Evolutionary conservation across 2,113 vertebrate genomes (phyloP).

Genomic region (Motacilla tschutschensis): DNA sequence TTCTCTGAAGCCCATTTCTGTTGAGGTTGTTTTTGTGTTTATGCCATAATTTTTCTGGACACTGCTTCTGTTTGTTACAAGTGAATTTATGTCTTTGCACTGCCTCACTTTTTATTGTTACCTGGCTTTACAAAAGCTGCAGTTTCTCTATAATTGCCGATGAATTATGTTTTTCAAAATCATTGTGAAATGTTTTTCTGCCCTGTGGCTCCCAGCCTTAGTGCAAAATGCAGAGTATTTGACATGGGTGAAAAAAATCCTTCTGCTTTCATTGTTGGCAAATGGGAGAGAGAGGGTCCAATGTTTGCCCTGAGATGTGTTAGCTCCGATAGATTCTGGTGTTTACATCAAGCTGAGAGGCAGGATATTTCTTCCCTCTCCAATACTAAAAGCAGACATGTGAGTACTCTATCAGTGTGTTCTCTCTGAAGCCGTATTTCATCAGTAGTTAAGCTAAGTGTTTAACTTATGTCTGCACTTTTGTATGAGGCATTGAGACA

Average conservation of each 20-base stretch:
- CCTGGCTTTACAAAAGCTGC: not conserved
- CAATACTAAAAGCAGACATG: not conserved
- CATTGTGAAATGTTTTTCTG: not conserved
- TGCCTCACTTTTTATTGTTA: not conserved
- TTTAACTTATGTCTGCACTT: not conserved
- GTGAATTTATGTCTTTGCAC: not conserved
- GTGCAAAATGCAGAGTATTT: not conserved
- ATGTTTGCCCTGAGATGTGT: not conserved
- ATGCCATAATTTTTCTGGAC: not conserved
- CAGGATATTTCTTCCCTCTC: not conserved
- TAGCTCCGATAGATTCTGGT: not conserved
- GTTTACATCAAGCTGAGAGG: not conserved
- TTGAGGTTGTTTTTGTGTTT: not conserved
- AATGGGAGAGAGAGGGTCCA: not conserved
- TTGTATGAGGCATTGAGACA: not conserved
- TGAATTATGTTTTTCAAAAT: slow-evolving; percentile 16
- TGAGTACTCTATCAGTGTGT: not conserved
- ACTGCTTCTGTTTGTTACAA: not conserved
- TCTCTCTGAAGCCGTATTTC: slow-evolving; percentile 5
- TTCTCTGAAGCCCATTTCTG: not conserved
- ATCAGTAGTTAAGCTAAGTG: not conserved
- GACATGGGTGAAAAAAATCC: not conserved
- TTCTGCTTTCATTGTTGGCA: not conserved
- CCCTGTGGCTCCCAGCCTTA: not conserved
- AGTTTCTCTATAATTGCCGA: slow-evolving; percentile 27